Evolutionary conservation across 2,888 invertebrate species (phyloP), one percentile per base, ranked within the genome.

Genomic region (Neoitamus cyanurus): DNA sequence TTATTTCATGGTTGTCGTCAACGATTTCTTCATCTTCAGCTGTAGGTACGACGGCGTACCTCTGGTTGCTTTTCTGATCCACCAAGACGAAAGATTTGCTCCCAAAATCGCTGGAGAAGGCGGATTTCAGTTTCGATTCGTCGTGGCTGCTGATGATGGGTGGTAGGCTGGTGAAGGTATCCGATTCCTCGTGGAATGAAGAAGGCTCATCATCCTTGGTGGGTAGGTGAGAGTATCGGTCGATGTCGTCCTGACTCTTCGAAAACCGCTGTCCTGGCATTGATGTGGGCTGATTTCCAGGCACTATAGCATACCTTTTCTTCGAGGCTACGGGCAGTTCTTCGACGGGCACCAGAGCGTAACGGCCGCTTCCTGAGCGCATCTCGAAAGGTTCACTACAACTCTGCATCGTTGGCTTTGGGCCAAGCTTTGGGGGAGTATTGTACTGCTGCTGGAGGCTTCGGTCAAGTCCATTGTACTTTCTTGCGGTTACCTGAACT

Each of bases 31-130:
- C 91, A 87, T 93, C 93, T 15, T 94, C 94, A 13, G 94, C 94
- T 0, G 94, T 93, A 42, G 94, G 94, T 85, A 94, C 94, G 6
- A 94, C 93, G 90, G 94, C 91, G 91, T 94, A 92, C 90, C 94
- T 88, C 92, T 94, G 89, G 91, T 90, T 91, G 92, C 88, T 91
- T 42, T 91, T 91, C 91, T 93, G 89, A 82, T 94, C 93, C 0
- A 94, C 93, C 85, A 91, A 88, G 1, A 91, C 87, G 58, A 91
- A 90, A 0, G 91, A 88, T 85, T 91, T 91, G 86, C 90, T 91
- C 20, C 91, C 90, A 83, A 91, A 91, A 84, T 91, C 91, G 70
- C 90, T 91, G n/a, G 91, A 91, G 85, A 91, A 91, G 7, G 91
- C 91, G 31, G 90, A 89, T 84, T 91, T 91, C 77, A 90, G 89